Evolutionary conservation across 53 echinoderm and acorn worm species (phyloP), one percentile per base, ranked within the genome.

Genomic region (Astropecten irregularis): DNA sequence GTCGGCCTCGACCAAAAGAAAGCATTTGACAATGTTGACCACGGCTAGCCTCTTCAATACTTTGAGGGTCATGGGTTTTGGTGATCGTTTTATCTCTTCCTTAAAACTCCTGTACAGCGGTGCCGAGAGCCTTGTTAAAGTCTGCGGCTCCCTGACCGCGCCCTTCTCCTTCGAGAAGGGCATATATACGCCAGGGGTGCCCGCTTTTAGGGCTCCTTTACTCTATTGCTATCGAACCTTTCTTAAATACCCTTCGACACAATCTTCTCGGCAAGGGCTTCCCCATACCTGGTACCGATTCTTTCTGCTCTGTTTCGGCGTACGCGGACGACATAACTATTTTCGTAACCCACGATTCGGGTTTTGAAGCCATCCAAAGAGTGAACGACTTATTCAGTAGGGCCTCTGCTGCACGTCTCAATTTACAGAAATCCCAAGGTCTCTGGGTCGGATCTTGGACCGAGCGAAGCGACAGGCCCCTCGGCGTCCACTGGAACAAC

Each of bases 1-100:
- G 23, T 69, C 22, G 48, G 48, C 69, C 13, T 48, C 27, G 86
- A 86, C 65, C 86, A 86, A 40, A 22, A 20, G 25, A n/a, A n/a
- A n/a, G n/a, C n/a, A n/a, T 73, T 73, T 38, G 74, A 74, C 37
- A 74, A 36, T 74, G 54, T 74, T 31, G 74, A 74, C 74, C 74
- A 74, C 74, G 25, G 57, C 35, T 79, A 79, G n/a, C 62, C 63
- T 79, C 1, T 79, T 79, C 18, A 58, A 42, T 21, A 65, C 64
- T 1, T 66, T 64, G 66, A 82, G 38, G 49, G 82, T 67, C 33
- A 82, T 82, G 82, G 82, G 65, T 46, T 82, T 82, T 29, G 82
- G 82, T 1, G 47, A 82, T 23, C 21, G 15, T 49, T 82, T 82
- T 21, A 34, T 49, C 19, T 82, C 82, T 18, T 48, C 47, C 48